Conservation (phyloP, 1,140 invertebrate genomes). For the Musca vetustissima region DNA sequence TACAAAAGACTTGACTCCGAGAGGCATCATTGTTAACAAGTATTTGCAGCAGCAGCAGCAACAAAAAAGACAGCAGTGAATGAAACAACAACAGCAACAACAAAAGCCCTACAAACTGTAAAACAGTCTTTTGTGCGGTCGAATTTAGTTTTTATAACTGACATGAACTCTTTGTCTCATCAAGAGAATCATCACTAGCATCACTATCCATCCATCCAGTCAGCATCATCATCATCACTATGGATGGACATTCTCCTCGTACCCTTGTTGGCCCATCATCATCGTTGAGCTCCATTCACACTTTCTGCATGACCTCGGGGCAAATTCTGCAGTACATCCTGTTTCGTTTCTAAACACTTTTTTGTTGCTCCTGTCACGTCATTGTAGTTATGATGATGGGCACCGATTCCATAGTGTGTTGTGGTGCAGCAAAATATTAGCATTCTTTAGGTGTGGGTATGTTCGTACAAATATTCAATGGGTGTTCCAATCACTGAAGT, state of each 20-base stretch:
- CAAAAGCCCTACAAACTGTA: background rate
- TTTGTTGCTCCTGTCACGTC: no score
- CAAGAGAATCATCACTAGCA: no score
- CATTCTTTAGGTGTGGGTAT: no score
- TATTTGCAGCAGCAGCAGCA: background rate
- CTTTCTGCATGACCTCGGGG: constrained; percentile 15
- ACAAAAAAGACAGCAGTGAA: background rate
- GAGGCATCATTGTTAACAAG: constrained; percentile 5
- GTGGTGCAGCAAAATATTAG: no score
- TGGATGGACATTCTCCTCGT: no score
- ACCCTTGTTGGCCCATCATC: background rate
- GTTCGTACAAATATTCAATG: no score
- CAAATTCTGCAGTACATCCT: constrained; percentile 17
- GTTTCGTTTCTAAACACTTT: constrained; percentile 7
- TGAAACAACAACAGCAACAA: background rate
- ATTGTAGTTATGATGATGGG: no score
- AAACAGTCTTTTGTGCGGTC: constrained; percentile 9
- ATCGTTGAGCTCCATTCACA: constrained; percentile 6
- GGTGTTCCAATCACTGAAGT: no score
- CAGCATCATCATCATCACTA: no score
- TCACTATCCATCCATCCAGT: no score
- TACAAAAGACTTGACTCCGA: constrained; percentile 1
- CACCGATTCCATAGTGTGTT: no score
- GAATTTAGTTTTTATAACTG: constrained; percentile 14
- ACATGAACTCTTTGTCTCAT: constrained; percentile 12